Percentiles rank a stretch among this genome's conserved stretches.
Evolutionary conservation across 2,113 vertebrate species (phyloP).

Genomic region (Oreochromis spilurus): DNA sequence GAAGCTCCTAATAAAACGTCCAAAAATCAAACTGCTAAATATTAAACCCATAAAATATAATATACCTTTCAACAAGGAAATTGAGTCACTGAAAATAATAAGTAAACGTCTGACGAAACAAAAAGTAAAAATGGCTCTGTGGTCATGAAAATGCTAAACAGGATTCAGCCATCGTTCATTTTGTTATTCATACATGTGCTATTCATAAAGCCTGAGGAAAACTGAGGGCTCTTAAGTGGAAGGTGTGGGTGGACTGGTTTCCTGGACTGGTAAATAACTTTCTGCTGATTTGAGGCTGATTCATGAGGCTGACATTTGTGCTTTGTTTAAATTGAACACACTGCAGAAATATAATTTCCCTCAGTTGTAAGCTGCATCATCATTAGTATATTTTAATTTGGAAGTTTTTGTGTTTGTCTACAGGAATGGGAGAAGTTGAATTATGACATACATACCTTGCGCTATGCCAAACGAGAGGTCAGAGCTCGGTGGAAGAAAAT

Average conservation of each 20-base stretch:
- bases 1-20: not conserved
- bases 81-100: not conserved
- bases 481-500: constrained; percentile 83
- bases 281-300: not conserved
- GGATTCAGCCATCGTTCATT: not conserved
- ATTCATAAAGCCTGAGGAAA: not conserved
- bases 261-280: not conserved
- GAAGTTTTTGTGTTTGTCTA: not conserved
- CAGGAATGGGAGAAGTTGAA: constrained; percentile 95
- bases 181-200: not conserved
- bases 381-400: not conserved
- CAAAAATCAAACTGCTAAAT: not conserved
- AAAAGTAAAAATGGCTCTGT: not conserved
- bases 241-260: not conserved
- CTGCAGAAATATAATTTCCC: not conserved
- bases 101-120: not conserved
- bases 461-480: constrained; percentile 80
- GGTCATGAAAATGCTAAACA: not conserved
- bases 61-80: not conserved
- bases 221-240: not conserved
- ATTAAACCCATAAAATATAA: not conserved
- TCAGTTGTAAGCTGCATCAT: not conserved
- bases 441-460: constrained; percentile 83
- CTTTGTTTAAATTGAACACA: not conserved
- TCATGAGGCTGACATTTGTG: not conserved